Evolutionary conservation across 2,888 invertebrate species (phyloP), one percentile per base, ranked within the genome.

Genomic region (Rosalia funebris): DNA sequence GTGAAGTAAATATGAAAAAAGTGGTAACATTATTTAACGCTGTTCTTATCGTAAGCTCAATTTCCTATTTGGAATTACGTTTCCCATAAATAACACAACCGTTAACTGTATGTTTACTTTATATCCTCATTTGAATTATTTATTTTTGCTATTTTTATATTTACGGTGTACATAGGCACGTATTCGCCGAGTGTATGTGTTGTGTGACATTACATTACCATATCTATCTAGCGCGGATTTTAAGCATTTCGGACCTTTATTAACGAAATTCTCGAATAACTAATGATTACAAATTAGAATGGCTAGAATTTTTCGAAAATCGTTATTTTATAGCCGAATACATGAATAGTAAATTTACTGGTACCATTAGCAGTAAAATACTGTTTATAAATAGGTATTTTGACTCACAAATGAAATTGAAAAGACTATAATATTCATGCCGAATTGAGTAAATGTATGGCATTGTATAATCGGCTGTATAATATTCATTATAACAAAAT

Each of bases 101-200:
- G 16, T 50, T 20, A 39, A 50, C 37, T 12, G n/a, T 37, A 39
- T 39, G 50, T 50, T 50, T 50, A 34, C 19, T 46, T 36, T 36
- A 50, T 50, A 50, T 19, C 39, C 39, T 39, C 50, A 50, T 50
- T 50, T 50, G 50, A 50, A 50, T 50, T 50, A 50, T 50, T 50
- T 39, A 50, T 50, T 50, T 37, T 50, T 48, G 36, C 50, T 50
- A 50, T 50, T 50, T 50, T 39, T 50, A 50, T 25, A 50, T 46
- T 46, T 10, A 14, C 32, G 14, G n/a, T 46, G 2, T 46, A n/a
- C n/a, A n/a, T n/a, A n/a, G 19, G 14, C 25, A 31, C 46, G 46
- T 14, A 46, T 32, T 31, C 12, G 15, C 11, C 5, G 46, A 32
- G 9, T 25, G 46, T 32, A 20, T 15, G 46, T 25, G 14, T 12